Evolutionary conservation across 2,113 vertebrate species (phyloP), one percentile per base, ranked within the genome.

Genomic region (Leucopsar rothschildi): DNA sequence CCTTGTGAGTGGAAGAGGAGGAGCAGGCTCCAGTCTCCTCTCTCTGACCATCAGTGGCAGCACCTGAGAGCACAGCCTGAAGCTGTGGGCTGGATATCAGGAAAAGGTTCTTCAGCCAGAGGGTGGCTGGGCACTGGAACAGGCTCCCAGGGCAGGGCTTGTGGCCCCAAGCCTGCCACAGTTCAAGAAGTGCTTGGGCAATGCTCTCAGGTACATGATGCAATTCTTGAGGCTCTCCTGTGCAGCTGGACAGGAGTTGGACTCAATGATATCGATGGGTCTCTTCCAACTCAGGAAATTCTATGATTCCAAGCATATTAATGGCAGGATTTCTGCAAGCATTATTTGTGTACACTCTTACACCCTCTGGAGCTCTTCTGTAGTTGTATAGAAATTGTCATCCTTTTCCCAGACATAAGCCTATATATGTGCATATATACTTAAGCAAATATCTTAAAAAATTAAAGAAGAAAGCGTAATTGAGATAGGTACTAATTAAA

Each of bases 61-160:
- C 8, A n/a, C 10, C 4, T 0, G 7, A n/a, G 19, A 15, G 15
- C 13, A 47, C 0, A 4, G 28, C 19, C 19, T 61, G 40, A 31
- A 64, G 20, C 7, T 64, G 35, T 49, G 31, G 15, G 15, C 0
- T 18, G 29, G 12, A 8, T 12, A 22, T 22, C 8, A 71, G 29
- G 29, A 29, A 11, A 78, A 21, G 3, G 0, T 31, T 71, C 21
- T 40, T 56, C 13, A 9, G 12, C 20, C 56, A 45, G 64, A n/a
- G 6, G 4, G 8, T 55, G 8, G 4, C 0, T 20, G 10, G 40
- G n/a, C 8, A 25, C 29, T 31, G 49, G 55, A 27, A 19, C 5
- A 42, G 50, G 6, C 7, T 49, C 24, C 25, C 25, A 27, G 13
- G 35, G 7, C 8, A 31, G 25, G 11, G 25, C 17, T 27, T 23